These are phyloP conservation scores for Anas capensis DNA, from an alignment of 2,797 vertebrate genomes.

Conservation along the genomic window DNA sequence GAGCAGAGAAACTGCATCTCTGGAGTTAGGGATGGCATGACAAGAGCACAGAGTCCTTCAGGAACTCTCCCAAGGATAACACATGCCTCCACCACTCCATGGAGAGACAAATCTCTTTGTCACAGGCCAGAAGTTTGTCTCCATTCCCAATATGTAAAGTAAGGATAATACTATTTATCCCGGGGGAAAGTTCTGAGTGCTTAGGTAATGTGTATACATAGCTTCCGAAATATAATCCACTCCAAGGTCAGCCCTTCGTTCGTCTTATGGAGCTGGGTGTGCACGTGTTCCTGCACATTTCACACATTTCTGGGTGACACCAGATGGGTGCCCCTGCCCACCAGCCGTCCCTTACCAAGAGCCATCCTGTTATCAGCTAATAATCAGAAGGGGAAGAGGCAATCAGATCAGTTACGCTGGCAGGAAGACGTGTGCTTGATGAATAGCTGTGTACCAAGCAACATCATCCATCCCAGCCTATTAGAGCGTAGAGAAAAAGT, in stretches of 20 bases:
- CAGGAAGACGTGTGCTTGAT: background rate
- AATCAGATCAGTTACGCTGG: background rate
- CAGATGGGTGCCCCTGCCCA: background rate
- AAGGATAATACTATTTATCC: slow-evolving; percentile 56
- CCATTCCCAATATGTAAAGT: slow-evolving; percentile 44
- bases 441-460: slow-evolving; percentile 39
- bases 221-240: slow-evolving; percentile 32
- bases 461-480: slow-evolving; percentile 59
- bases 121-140: slow-evolving; percentile 32
- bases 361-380: slow-evolving; percentile 27
- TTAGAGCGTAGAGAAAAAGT: background rate
- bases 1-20: background rate
- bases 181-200: background rate
- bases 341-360: background rate
- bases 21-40: background rate
- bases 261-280: background rate
- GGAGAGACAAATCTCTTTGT: background rate
- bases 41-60: background rate
- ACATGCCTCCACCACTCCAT: background rate
- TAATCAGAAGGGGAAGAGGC: background rate
- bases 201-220: slow-evolving; percentile 3
- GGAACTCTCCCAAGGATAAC: background rate
- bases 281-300: background rate
- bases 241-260: slow-evolving; percentile 37
- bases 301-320: background rate